These are phyloP conservation scores for Carterocephalus palaemon DNA, from an alignment of 2,888 invertebrate genomes.

Conservation along the genomic window DNA sequence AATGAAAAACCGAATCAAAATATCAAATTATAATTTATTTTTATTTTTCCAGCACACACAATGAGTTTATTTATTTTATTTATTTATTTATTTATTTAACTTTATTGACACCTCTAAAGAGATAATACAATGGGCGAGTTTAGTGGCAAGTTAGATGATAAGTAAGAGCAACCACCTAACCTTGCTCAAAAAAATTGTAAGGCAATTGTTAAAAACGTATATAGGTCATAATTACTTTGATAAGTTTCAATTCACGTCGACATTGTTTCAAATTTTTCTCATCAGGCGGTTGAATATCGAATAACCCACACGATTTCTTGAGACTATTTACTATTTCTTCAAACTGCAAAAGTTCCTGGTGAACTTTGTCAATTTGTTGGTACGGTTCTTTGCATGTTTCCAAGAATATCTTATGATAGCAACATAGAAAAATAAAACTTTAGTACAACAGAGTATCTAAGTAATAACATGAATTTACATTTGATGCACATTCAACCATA, in stretches of 20 bases:
- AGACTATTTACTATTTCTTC: conserved; percentile 84
- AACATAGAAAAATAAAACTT: conserved; percentile 14
- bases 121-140: too few relatives aligned
- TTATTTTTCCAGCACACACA: not conserved
- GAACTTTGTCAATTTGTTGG: conserved; percentile 82
- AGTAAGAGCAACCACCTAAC: too few relatives aligned
- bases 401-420: conserved; percentile 74
- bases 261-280: conserved; percentile 86
- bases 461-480: conserved; percentile 7
- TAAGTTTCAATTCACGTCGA: conserved; percentile 85
- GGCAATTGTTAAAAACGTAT: not conserved
- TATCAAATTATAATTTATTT: not conserved
- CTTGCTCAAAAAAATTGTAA: too few relatives aligned
- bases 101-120: too few relatives aligned
- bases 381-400: conserved; percentile 84
- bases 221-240: conserved; percentile 75
- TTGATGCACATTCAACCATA: not conserved
- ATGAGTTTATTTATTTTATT: too few relatives aligned
- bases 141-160: too few relatives aligned
- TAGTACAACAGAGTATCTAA: not conserved
- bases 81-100: too few relatives aligned
- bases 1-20: not conserved
- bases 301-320: conserved; percentile 86
- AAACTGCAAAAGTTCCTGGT: conserved; percentile 81
- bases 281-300: conserved; percentile 92